These are phyloP conservation scores for Agriopis marginaria DNA, from an alignment of 2,888 invertebrate genomes.

Conservation along the genomic window DNA sequence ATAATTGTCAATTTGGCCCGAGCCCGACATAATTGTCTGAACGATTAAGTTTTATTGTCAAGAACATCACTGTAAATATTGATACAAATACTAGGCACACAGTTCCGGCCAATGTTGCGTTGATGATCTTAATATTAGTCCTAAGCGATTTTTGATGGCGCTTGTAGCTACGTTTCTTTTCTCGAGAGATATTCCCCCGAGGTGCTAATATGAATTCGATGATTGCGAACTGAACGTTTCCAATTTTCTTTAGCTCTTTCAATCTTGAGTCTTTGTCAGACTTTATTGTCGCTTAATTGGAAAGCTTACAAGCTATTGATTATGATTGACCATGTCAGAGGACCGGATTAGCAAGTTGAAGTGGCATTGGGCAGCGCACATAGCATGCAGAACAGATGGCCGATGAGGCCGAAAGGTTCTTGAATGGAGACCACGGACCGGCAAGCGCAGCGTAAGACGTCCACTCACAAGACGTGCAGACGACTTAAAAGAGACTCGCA, in stretches of 20 bases:
- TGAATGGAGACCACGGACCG: no score
- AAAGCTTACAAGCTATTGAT: not conserved
- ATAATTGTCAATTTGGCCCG: slow-evolving; percentile 62
- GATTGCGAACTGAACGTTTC: slow-evolving; percentile 22
- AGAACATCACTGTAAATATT: slow-evolving; percentile 66
- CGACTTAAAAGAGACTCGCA: no score
- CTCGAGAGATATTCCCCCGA: slow-evolving; percentile 15
- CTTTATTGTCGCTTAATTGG: slow-evolving; percentile 16
- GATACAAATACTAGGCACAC: slow-evolving; percentile 60
- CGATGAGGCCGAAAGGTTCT: no score
- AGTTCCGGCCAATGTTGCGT: slow-evolving; percentile 55
- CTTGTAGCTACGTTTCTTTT: slow-evolving; percentile 24
- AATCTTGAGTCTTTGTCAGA: slow-evolving; percentile 1
- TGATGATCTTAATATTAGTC: slow-evolving; percentile 65
- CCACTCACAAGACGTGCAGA: no score
- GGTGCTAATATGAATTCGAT: slow-evolving; percentile 30
- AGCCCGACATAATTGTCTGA: slow-evolving; percentile 62
- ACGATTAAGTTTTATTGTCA: slow-evolving; percentile 67
- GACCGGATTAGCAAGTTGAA: no score
- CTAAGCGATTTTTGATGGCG: slow-evolving; percentile 77
- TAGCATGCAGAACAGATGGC: no score
- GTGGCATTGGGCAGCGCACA: no score
- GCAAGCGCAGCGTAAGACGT: no score
- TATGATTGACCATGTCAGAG: no score
- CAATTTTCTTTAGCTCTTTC: slow-evolving; percentile 11